phyloP scores from a whole-genome alignment of 2,888 invertebrate genomes.

The Euplagia quadripunctaria region DNA sequence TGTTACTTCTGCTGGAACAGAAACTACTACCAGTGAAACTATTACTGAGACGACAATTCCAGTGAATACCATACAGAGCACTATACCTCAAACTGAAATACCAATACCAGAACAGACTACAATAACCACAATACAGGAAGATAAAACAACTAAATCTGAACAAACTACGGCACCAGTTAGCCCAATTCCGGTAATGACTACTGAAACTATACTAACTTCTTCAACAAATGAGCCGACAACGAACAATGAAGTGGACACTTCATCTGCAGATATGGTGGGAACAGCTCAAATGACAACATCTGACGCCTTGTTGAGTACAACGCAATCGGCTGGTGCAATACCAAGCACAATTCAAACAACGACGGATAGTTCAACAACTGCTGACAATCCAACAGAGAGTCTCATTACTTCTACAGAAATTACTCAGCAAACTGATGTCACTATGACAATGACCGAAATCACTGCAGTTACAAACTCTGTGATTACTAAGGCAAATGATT shows the following conservation, averaged over 20 bases:
- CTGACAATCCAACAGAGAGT: constrained; percentile 34
- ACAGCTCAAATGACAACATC: constrained; percentile 38
- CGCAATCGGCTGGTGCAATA: constrained; percentile 19
- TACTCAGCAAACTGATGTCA: constrained; percentile 42
- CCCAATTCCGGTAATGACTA: constrained; percentile 38
- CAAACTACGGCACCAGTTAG: constrained; percentile 32
- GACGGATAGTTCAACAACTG: constrained; percentile 31
- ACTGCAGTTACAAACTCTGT: constrained; percentile 47
- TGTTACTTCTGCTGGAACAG: constrained; percentile 32
- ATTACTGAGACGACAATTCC: constrained; percentile 40
- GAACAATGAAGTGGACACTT: constrained; percentile 61
- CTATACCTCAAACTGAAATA: constrained; percentile 11
- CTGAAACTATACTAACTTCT: constrained; percentile 51
- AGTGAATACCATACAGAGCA: constrained; percentile 9
- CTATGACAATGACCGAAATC: constrained; percentile 35
- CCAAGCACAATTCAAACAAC: constrained; percentile 29
- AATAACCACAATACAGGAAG: constrained; percentile 30
- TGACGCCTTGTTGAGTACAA: constrained; percentile 26
- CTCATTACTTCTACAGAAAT: constrained; percentile 30
- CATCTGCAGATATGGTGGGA: constrained; percentile 42
- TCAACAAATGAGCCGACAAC: constrained; percentile 59
- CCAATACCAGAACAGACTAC: constrained; percentile 15
- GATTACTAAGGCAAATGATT: constrained; percentile 50
- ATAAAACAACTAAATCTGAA: constrained; percentile 12
- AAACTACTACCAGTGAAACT: constrained; percentile 33